Base-by-base conservation (phyloP, 2,888 invertebrate species). In the Platypus cylindrus region DNA sequence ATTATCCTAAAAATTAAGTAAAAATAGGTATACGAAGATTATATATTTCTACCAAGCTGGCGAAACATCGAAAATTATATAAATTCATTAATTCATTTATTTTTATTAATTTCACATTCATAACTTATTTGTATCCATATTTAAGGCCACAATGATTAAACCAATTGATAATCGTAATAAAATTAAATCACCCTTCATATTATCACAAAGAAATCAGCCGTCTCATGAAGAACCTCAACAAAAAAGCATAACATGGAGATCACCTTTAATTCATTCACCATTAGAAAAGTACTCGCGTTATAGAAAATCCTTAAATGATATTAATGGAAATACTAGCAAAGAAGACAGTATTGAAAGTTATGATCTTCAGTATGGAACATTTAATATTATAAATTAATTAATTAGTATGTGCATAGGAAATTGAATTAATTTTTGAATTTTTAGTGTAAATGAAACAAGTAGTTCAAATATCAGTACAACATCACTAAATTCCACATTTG, bases 221-320 rank as follows among this genome's bases (percentile, higher is more conserved):
- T 12, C 12, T 18, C 27, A 32, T 8, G 35, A 42, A 20, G 38
- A 35, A 15, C 30, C 22, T 14, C 35, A 28, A 15, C 32, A 38
- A 25, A 53, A 51, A 32, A 41, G 31, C n/a, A 45, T 58, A 9
- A 52, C 47, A n/a, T 59, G 59, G 59, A 47, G 55, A 30, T 56
- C 55, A 2, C 59, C 59, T 2, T 41, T 59, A 18, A 46, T 55
- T 13, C 46, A 43, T 36, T 57, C 56, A 2, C 56, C 56, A 3
- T 37, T 42, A 8, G 38, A 43, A 7, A 57, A 52, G 38, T 53
- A 46, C 45, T 53, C 56, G 1, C 53, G 56, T 1, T 47, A 49
- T 32, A 15, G 15, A n/a, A 38, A 30, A 1, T n/a, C n/a, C 9
- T 1, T 1, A 17, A 23, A n/a, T n/a, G n/a, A n/a, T n/a, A n/a